Conservation (phyloP, 2,888 invertebrate species). For the Temnothorax rugatulus region DNA sequence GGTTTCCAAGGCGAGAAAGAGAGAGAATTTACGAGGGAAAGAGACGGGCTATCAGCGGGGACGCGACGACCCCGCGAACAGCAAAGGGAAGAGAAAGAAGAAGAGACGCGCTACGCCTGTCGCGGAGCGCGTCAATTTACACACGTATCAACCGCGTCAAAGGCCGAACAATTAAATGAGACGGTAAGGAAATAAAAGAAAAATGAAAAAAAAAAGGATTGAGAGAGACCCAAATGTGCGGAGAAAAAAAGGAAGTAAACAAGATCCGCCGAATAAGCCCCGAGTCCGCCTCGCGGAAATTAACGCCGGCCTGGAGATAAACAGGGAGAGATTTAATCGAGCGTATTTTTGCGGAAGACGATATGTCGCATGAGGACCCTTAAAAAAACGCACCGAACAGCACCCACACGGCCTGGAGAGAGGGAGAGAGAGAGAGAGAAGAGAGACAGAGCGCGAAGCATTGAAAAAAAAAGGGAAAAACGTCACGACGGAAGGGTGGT, state of each 20-base stretch:
- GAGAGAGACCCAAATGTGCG: neutral
- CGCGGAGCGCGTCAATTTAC: neutral
- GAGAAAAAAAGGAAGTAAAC: conserved; percentile 3
- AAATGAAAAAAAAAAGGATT: neutral
- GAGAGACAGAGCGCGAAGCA: conserved; percentile 30
- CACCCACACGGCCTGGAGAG: conserved; percentile 64
- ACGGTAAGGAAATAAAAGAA: neutral
- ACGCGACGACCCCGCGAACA: neutral
- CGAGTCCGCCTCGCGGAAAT: conserved; percentile 38
- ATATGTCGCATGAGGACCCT: conserved; percentile 60
- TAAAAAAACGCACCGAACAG: conserved; percentile 59
- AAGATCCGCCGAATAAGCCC: conserved; percentile 7
- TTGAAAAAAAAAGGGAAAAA: conserved; percentile 34
- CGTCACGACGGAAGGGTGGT: conserved; percentile 53
- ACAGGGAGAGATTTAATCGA: conserved; percentile 61
- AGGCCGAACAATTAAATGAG: conserved; percentile 26
- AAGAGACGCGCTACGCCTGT: neutral
- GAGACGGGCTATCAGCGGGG: conserved; percentile 28
- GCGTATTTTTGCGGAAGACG: conserved; percentile 56
- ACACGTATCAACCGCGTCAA: conserved; percentile 19
- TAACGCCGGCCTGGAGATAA: conserved; percentile 52
- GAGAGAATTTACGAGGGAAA: conserved; percentile 28
- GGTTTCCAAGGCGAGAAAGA: conserved; percentile 30
- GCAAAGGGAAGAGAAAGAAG: too few relatives aligned
- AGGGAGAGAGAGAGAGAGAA: conserved; percentile 37